Evolutionary conservation across 1,140 invertebrate genomes (phyloP), one percentile per base, ranked within the genome.

Genomic region (Achatina immaculata): DNA sequence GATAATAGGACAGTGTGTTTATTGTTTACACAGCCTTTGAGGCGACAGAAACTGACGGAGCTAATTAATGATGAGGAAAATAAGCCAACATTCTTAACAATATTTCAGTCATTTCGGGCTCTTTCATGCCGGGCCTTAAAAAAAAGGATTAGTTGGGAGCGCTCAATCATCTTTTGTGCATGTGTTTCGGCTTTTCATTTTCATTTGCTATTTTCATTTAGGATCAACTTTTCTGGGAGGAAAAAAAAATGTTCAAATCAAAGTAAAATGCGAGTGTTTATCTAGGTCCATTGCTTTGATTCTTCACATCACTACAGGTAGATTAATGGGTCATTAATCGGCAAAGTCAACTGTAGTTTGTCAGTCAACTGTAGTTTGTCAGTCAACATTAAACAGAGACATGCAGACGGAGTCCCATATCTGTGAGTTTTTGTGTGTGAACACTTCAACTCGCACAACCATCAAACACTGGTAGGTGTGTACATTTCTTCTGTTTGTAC

Each of bases 11-110:
- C 11, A 24, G 9, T 4, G 11, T 11, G 55, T 58, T 58, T 58
- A 58, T 58, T 58, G 55, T 58, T 58, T 58, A 58, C 21, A 58
- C 55, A 58, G 55, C 55, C 55, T 58, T 58, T 21, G 55, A 58
- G 55, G 55, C 55, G n/a, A 58, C 55, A 58, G 55, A 4, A 21
- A 58, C 55, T 24, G 55, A 24, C 55, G 55, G 24, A 58, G 24
- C 55, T 58, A 58, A 58, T 58, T 58, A 58, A 58, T n/a, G 55
- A n/a, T 14, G 9, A 58, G 55, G 21, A 9, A 58, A 58, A 58
- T 48, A 48, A 48, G 19, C 45, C 19, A 48, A 48, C 45, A 48
- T 58, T 24, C 24, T 24, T 58, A 58, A 58, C 55, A 58, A 58
- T 24, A 58, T 58, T 58, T 58, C 21, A 58, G 55, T 58, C 55